Evolutionary conservation across 2,797 vertebrate genomes (phyloP), one percentile per base, ranked within the genome.

Genomic region (Prionace glauca): DNA sequence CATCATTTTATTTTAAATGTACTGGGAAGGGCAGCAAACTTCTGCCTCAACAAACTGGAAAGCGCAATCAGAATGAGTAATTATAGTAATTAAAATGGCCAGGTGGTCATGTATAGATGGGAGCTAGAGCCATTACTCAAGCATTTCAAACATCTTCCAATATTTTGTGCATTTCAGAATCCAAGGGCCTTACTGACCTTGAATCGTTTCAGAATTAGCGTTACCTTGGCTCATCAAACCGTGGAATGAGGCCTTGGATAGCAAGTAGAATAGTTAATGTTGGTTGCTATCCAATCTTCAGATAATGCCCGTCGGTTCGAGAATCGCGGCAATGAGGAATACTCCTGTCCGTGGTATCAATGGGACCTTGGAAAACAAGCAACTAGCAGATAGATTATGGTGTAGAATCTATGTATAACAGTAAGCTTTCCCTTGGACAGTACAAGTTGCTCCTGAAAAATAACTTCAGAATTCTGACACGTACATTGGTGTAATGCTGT

Each of bases 21-120:
- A 1, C 50, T 72, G 93, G 45, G 41, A 18, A 29, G 26, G 41
- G 36, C 22, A 74, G 45, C 32, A 74, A 77, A 45, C 14, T n/a
- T 32, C 45, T 74, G 41, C 45, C 45, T 56, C 26, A 72, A 60
- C 69, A 50, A 95, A 95, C 50, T 56, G 41, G 74, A 50, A 50
- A 95, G 16, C 45, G 74, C 26, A 74, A 71, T 74, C 93, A 56
- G 45, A 56, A 77, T 60, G 45, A 77, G 26, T 56, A 72, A 94
- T 94, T 95, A 56, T 29, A 95, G 45, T 45, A n/a, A 95, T 95
- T 95, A 95, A n/a, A 74, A n/a, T 74, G 93, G 41, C 45, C 93
- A 95, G 93, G 71, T 71, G 91, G 16, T 69, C 71, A 5, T 22
- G 3, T 45, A 95, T 77, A 50, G 26, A 60, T 77, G 45, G 16